Conservation (phyloP, 1,140 invertebrate species). For the Megathymus violae region DNA sequence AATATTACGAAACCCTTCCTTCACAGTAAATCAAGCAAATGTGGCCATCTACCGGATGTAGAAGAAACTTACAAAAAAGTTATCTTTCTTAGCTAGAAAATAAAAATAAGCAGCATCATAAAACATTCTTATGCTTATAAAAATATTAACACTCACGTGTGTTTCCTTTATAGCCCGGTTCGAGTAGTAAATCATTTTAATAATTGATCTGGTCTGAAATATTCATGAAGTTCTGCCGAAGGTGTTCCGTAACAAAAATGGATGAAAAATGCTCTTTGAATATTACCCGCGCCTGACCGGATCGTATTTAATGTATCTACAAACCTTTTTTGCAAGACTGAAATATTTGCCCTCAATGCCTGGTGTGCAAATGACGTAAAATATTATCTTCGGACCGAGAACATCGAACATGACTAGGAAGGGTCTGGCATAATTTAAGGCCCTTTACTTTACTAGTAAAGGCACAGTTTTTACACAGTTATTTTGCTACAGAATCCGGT, state of each 20-base stretch:
- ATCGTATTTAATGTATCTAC: constrained; percentile 47
- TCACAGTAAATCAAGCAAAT: too few species aligned
- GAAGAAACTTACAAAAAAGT: too few species aligned
- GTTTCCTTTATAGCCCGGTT: constrained; percentile 39
- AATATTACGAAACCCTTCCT: too few species aligned
- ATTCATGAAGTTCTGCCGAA: constrained; percentile 74
- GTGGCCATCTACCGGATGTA: too few species aligned
- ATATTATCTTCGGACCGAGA: constrained; percentile 23
- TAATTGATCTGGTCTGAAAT: constrained; percentile 76
- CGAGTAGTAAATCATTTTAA: constrained; percentile 77
- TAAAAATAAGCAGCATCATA: not conserved
- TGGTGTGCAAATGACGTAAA: constrained; percentile 28
- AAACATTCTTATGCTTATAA: constrained; percentile 20
- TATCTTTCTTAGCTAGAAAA: too few species aligned
- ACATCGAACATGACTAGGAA: constrained; percentile 14
- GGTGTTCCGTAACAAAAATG: constrained; percentile 59
- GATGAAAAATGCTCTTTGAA: constrained; percentile 64
- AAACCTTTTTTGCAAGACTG: constrained; percentile 51
- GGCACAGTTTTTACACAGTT: not conserved
- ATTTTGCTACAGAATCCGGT: not conserved
- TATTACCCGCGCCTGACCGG: constrained; percentile 39
- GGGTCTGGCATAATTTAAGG: constrained; percentile 11
- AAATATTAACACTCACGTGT: constrained; percentile 30
- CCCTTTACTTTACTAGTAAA: not conserved
- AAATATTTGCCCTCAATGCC: constrained; percentile 28